A percentile compares a stretch with the other conserved stretches of the same genome.
phyloP scores from a whole-genome alignment of 2,113 vertebrate species.

The Lonchura striata region DNA sequence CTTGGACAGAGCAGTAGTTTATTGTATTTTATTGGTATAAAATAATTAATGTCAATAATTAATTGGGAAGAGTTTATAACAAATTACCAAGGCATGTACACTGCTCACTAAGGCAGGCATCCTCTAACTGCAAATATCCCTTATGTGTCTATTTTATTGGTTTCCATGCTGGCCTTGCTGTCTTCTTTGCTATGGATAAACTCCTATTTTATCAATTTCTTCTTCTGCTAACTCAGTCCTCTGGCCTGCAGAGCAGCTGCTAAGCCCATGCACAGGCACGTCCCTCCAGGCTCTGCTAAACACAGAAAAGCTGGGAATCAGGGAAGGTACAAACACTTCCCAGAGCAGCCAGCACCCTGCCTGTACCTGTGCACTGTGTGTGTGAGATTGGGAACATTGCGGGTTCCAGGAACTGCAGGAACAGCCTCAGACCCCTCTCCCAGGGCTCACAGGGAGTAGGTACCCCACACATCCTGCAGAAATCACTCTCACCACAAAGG shows the following conservation, averaged over 20 bases:
- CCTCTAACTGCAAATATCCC: neutral
- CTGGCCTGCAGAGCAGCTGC: neutral
- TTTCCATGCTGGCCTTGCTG: no score
- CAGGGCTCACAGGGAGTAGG: rapidly evolving
- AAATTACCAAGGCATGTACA: neutral
- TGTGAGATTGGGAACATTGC: rapidly evolving
- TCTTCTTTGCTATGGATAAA: neutral
- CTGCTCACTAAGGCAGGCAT: neutral
- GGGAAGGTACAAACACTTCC: rapidly evolving
- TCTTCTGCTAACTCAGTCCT: neutral
- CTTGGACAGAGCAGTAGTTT: neutral
- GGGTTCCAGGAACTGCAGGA: neutral
- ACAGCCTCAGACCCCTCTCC: neutral
- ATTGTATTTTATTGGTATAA: neutral
- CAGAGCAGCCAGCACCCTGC: rapidly evolving
- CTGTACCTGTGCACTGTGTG: rapidly evolving
- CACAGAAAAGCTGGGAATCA: rapidly evolving
- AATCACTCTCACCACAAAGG: neutral
- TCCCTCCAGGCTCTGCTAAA: neutral
- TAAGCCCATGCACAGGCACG: neutral
- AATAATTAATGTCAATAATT: neutral
- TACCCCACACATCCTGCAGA: rapidly evolving
- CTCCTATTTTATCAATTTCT: neutral
- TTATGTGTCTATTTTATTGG: no score
- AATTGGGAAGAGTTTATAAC: neutral